Evolutionary conservation across 2,888 invertebrate species (phyloP), one percentile per base, ranked within the genome.

Genomic region (Melanostoma scalare): DNA sequence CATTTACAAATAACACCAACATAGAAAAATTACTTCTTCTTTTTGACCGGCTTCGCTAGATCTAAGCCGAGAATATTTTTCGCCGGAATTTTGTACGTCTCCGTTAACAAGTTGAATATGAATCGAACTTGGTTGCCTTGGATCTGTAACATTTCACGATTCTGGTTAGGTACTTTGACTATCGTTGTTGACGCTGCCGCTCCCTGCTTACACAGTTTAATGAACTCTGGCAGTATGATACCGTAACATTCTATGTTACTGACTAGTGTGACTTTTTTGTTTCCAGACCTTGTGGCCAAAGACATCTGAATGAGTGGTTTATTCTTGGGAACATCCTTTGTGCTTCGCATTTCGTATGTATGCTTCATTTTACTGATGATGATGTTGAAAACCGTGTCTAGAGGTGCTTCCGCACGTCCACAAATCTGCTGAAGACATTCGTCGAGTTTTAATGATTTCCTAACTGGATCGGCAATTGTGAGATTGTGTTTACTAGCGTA

Each of bases 211-310:
- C 97, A 96, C 86, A 94, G 94, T 89, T 95, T 95, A 20, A 96
- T 94, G 90, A 98, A 95, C 88, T 95, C 95, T 35, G 93, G 91
- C 77, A 96, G 92, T 87, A 94, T 94, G 87, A 98, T 96, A 36
- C 98, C 97, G 91, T 95, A 98, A 76, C 94, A 92, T 89, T 97
- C 96, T 88, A 98, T 93, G 92, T 98, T 98, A 87, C 96, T 96
- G 2, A 99, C 94, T 63, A 98, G 91, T 0, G 98, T 98, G 67
- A 96, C 97, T 93, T 97, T 97, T 90, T 98, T 98, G 89, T 97
- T 97, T 31, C 96, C 96, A 31, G 95, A 94, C 77, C 98, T 92
- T n/a, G 94, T 94, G 30, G 94, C 94, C 4, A 97, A 93, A 10
- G 94, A 94, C 92, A 98, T 94, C 86, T 93, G 94, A 86, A 98